Conservation (phyloP, 2,888 invertebrate species). For the Pandemis corylana region DNA sequence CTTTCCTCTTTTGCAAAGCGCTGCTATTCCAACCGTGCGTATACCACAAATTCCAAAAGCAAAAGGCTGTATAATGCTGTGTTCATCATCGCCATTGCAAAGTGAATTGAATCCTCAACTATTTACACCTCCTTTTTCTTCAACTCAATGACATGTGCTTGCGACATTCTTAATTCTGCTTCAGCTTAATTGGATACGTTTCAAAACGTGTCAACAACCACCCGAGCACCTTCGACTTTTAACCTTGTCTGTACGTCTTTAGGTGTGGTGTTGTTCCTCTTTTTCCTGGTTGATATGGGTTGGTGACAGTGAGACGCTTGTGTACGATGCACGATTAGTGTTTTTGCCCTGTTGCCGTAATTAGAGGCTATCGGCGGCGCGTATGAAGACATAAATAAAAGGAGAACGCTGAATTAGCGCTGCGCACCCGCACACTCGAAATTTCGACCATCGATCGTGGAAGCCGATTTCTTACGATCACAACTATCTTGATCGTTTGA, state of each 20-base stretch:
- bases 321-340: constrained; percentile 79
- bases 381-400: constrained; percentile 85
- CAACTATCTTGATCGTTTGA: constrained; percentile 51
- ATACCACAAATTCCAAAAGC: neutral
- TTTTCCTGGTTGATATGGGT: neutral
- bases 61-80: neutral
- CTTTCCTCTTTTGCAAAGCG: constrained; percentile 26
- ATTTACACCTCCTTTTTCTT: neutral
- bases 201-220: neutral
- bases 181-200: constrained; percentile 22
- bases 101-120: neutral
- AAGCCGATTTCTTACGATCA: constrained; percentile 53
- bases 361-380: constrained; percentile 83
- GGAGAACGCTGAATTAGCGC: constrained; percentile 75
- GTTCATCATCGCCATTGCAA: neutral
- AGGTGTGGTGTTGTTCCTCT: neutral
- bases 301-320: constrained; percentile 39
- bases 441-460: constrained; percentile 71
- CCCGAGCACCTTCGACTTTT: neutral
- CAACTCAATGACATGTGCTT: neutral
- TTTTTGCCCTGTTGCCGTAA: constrained; percentile 80
- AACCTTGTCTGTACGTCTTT: neutral
- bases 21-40: neutral
- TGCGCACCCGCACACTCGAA: constrained; percentile 59
- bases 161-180: constrained; percentile 7